phyloP scores from a whole-genome alignment of 2,888 invertebrate genomes.

The Amphiduros pacificus region DNA sequence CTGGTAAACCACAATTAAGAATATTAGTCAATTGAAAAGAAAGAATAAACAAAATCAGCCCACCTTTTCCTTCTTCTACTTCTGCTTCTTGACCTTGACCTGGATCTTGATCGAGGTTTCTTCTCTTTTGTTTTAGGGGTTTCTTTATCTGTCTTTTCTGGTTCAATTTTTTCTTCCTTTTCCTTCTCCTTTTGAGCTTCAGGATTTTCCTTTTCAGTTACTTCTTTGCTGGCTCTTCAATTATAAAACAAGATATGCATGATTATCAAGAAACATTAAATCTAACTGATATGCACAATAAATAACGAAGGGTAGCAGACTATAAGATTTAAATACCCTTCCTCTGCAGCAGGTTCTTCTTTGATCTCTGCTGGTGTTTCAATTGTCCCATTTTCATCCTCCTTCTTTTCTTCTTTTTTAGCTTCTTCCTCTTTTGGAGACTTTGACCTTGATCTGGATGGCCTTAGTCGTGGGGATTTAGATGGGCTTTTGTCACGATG shows the following conservation, averaged over 20 bases:
- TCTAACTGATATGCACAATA: too few relatives aligned
- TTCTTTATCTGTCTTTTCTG: conserved; percentile 1
- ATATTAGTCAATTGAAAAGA: too few relatives aligned
- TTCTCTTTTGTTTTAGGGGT: conserved; percentile 23
- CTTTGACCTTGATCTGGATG: conserved; percentile 21
- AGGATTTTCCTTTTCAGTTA: not conserved
- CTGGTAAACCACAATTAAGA: too few relatives aligned
- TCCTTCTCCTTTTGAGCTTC: not conserved
- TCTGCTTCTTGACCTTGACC: too few relatives aligned
- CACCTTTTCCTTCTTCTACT: too few relatives aligned
- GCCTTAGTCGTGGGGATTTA: conserved; percentile 25
- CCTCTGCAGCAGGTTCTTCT: not conserved
- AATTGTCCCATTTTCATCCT: not conserved
- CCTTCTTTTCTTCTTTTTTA: conserved; percentile 10
- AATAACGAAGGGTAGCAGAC: too few relatives aligned
- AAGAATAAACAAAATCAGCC: too few relatives aligned
- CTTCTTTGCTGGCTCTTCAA: too few relatives aligned
- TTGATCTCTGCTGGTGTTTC: not conserved
- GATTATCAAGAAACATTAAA: too few relatives aligned
- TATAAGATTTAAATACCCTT: not conserved
- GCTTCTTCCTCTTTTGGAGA: conserved; percentile 8
- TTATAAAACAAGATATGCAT: too few relatives aligned
- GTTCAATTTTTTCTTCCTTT: conserved; percentile 4
- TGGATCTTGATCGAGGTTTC: too few relatives aligned
- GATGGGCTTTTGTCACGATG: conserved; percentile 14